phyloP scores from a whole-genome alignment of 2,888 invertebrate genomes.

The Gymnocheta viridis region DNA sequence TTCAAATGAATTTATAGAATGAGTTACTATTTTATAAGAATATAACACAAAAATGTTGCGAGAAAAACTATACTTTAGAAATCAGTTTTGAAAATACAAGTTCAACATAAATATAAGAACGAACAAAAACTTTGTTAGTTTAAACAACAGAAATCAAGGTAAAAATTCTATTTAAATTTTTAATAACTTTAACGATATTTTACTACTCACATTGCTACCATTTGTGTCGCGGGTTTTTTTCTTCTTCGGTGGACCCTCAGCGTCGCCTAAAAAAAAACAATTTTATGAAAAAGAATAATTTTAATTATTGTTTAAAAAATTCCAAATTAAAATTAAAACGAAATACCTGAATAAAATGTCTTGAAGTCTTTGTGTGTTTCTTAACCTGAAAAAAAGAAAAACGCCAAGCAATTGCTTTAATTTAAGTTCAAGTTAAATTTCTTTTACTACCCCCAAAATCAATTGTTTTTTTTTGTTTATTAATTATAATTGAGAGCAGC shows the following conservation, averaged over 20 bases:
- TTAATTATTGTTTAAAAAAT: background rate
- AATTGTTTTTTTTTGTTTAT: background rate
- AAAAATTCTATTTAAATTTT: background rate
- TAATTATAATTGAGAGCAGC: slow-evolving; percentile 49
- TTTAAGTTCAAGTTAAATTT: background rate
- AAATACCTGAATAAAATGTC: slow-evolving; percentile 64
- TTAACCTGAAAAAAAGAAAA: slow-evolving; percentile 70
- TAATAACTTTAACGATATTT: slow-evolving; percentile 46
- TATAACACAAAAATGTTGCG: no score
- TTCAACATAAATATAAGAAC: no score
- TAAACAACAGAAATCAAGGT: background rate
- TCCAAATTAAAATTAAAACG: slow-evolving; percentile 6
- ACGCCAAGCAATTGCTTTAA: slow-evolving; percentile 73
- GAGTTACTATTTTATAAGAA: background rate
- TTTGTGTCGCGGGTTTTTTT: slow-evolving; percentile 80
- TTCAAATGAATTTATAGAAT: no score
- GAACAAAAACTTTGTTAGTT: background rate
- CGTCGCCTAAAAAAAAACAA: slow-evolving; percentile 76
- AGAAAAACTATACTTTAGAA: no score
- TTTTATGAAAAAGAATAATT: slow-evolving; percentile 5
- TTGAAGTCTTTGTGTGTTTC: background rate
- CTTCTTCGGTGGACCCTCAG: slow-evolving; percentile 80
- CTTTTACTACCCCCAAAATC: background rate
- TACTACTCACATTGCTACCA: slow-evolving; percentile 79
- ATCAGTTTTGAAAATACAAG: no score